A percentile compares a stretch with the other conserved stretches of the same genome.
These are phyloP conservation scores for Thripadectes ignobilis DNA, from an alignment of 2,797 vertebrate genomes.

Conservation along the genomic window DNA sequence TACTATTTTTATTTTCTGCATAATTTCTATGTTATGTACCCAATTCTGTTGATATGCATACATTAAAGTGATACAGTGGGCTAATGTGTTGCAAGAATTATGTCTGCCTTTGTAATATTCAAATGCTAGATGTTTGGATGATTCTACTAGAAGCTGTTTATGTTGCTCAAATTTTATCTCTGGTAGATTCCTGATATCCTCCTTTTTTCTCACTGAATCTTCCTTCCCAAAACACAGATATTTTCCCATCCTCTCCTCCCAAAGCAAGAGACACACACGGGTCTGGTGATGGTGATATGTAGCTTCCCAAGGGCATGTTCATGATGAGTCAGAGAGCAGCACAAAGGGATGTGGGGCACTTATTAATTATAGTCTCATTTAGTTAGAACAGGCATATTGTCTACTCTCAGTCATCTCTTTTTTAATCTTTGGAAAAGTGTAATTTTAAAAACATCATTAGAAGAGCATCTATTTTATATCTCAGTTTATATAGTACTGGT, in stretches of 20 bases:
- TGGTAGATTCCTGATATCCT: neutral
- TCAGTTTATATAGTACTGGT: neutral
- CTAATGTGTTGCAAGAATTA: fast-evolving
- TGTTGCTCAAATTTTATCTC: neutral
- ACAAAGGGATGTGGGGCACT: neutral
- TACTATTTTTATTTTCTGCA: neutral
- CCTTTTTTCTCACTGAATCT: neutral
- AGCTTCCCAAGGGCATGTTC: neutral
- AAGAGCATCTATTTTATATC: neutral
- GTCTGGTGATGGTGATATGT: fast-evolving
- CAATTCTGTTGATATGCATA: neutral
- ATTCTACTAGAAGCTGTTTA: neutral
- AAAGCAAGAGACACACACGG: fast-evolving
- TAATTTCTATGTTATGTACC: neutral
- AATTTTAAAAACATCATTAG: neutral
- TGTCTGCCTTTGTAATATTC: neutral
- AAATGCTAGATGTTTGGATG: neutral
- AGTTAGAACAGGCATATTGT: neutral
- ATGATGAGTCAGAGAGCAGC: neutral
- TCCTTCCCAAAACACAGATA: neutral
- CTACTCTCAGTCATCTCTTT: neutral
- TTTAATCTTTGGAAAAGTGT: neutral
- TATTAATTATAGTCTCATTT: neutral
- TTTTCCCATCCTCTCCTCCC: neutral
- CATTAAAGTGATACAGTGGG: neutral